Conservation (phyloP, 2,888 invertebrate species). For the Lasioglossum malachurum region DNA sequence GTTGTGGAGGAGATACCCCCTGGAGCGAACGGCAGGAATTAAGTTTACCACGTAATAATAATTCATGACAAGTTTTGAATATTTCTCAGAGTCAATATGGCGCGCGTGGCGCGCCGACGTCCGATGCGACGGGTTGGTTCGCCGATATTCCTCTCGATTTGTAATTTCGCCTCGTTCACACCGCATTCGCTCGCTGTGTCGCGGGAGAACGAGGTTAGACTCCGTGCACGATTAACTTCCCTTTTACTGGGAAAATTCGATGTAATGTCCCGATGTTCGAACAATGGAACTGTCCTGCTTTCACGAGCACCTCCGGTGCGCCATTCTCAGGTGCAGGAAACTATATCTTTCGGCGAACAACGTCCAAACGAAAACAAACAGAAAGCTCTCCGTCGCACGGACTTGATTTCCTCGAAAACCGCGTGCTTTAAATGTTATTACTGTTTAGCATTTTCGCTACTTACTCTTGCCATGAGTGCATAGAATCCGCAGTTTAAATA, state of each 20-base stretch:
- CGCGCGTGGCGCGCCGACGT: no score
- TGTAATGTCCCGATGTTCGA: not conserved
- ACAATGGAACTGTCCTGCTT: not conserved
- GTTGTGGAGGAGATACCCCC: no score
- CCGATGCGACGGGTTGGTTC: not conserved
- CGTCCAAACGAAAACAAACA: not conserved
- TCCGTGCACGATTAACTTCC: not conserved
- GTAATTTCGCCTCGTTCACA: not conserved
- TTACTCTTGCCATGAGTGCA: no score
- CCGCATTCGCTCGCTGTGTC: conserved; percentile 5
- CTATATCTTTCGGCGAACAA: not conserved
- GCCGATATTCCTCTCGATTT: not conserved
- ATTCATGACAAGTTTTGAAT: no score
- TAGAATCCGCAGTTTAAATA: no score
- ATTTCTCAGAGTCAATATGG: no score
- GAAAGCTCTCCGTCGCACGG: not conserved
- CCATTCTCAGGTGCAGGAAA: not conserved
- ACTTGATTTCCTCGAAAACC: not conserved
- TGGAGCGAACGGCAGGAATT: no score
- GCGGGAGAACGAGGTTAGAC: not conserved
- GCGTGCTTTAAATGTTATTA: no score
- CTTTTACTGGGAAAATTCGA: not conserved
- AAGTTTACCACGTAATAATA: no score
- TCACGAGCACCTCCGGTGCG: not conserved
- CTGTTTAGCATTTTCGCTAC: no score